These are phyloP conservation scores for Picathartes gymnocephalus DNA, from an alignment of 2,113 vertebrate genomes.

Conservation along the genomic window DNA sequence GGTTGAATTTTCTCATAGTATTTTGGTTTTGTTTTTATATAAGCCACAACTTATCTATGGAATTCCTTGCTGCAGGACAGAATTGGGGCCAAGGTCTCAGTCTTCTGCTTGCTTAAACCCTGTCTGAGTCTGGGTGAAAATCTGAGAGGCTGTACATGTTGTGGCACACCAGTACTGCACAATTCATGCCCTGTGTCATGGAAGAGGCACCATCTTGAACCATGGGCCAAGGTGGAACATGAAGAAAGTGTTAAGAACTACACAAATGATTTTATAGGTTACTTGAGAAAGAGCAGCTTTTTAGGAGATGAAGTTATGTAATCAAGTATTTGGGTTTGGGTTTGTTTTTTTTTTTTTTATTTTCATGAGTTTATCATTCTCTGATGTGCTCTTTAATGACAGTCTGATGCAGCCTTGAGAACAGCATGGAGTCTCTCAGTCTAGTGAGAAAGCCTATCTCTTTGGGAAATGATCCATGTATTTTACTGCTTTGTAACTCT, in stretches of 20 bases:
- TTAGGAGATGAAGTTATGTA: not conserved
- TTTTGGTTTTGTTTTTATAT: not conserved
- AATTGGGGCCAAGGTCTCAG: not conserved
- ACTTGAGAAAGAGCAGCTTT: not conserved
- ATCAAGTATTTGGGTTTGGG: not conserved
- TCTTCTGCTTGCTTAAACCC: not conserved
- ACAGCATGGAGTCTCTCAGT: not conserved
- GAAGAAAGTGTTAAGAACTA: not conserved
- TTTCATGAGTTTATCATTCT: not conserved
- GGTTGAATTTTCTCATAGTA: not conserved
- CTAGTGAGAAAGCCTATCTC: not conserved
- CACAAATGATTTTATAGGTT: not conserved
- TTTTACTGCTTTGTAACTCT: not conserved
- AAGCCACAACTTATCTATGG: not conserved
- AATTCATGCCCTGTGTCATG: not conserved
- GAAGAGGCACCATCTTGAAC: not conserved
- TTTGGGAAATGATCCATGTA: not conserved
- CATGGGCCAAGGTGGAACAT: not conserved
- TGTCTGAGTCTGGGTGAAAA: not conserved
- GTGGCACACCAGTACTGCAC: too few species aligned
- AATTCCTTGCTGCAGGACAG: not conserved
- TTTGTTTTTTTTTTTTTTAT: not conserved
- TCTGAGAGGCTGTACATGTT: not conserved
- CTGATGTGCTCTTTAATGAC: not conserved
- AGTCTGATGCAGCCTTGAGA: not conserved